These are phyloP conservation scores for Hypomesus transpacificus DNA, from an alignment of 2,113 vertebrate species.

Conservation along the genomic window DNA sequence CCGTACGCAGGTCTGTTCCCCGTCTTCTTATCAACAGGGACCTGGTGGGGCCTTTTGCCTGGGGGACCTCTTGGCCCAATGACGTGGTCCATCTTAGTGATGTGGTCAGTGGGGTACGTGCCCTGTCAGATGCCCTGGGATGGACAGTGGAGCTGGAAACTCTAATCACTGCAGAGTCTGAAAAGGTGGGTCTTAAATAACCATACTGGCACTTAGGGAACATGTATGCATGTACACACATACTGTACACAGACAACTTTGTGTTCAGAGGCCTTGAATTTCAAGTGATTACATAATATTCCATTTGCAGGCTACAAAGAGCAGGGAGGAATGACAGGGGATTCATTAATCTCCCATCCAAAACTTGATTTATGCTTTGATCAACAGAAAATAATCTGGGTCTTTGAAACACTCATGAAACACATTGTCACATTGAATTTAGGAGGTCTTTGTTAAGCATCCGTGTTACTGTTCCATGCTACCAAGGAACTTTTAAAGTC, in stretches of 20 bases:
- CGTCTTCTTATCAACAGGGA: slow-evolving; percentile 89
- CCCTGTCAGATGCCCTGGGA: slow-evolving; percentile 78
- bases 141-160: slow-evolving; percentile 77
- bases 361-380: too few relatives aligned
- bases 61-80: slow-evolving; percentile 46
- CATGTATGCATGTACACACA: background rate
- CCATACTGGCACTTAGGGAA: background rate
- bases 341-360: background rate
- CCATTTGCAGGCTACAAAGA: slow-evolving; percentile 40
- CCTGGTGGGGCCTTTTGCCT: slow-evolving; percentile 79
- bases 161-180: slow-evolving; percentile 65
- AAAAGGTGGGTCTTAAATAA: slow-evolving; percentile 62
- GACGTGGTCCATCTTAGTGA: slow-evolving; percentile 85
- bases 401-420: too few relatives aligned
- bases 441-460: too few relatives aligned
- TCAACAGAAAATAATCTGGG: too few relatives aligned
- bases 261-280: background rate
- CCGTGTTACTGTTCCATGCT: too few relatives aligned
- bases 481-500: too few relatives aligned
- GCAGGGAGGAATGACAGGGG: slow-evolving; percentile 52
- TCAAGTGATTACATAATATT: background rate
- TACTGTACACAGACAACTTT: background rate
- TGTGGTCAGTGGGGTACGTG: slow-evolving; percentile 74
- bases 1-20: slow-evolving; percentile 73
- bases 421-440: too few relatives aligned